Evolutionary conservation across 2,113 vertebrate genomes (phyloP).

Genomic region (Pomatorhinus ruficollis): DNA sequence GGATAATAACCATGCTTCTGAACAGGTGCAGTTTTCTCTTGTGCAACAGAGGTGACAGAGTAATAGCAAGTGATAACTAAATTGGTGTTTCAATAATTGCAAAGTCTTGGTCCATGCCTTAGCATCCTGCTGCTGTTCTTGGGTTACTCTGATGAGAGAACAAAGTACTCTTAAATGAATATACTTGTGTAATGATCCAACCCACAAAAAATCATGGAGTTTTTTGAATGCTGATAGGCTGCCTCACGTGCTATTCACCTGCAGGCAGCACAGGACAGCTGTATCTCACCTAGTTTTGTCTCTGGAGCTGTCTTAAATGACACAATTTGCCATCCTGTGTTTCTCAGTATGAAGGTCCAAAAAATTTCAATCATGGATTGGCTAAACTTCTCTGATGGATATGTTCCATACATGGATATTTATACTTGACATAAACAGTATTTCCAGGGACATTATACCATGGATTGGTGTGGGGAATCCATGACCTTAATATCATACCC

Average conservation of each 20-base stretch:
- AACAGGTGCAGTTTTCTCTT: constrained; percentile 8
- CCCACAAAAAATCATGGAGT: fast-evolving
- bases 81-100: constrained; percentile 26
- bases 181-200: not conserved
- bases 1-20: not conserved
- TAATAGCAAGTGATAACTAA: constrained; percentile 37
- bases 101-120: not conserved
- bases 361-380: not conserved
- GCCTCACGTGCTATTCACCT: not conserved
- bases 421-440: not conserved
- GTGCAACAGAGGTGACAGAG: not conserved
- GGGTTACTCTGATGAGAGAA: not conserved
- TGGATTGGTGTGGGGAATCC: not conserved
- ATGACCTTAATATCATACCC: not conserved
- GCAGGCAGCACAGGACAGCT: not conserved
- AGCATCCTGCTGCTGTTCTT: not conserved
- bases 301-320: not conserved
- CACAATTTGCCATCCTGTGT: not conserved
- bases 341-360: not conserved
- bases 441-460: not conserved
- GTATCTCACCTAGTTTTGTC: not conserved
- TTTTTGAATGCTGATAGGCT: not conserved
- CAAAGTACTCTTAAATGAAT: not conserved
- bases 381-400: not conserved
- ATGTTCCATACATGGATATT: not conserved